These are phyloP conservation scores for Eclectus roratus DNA, from an alignment of 2,113 vertebrate genomes.

Conservation along the genomic window DNA sequence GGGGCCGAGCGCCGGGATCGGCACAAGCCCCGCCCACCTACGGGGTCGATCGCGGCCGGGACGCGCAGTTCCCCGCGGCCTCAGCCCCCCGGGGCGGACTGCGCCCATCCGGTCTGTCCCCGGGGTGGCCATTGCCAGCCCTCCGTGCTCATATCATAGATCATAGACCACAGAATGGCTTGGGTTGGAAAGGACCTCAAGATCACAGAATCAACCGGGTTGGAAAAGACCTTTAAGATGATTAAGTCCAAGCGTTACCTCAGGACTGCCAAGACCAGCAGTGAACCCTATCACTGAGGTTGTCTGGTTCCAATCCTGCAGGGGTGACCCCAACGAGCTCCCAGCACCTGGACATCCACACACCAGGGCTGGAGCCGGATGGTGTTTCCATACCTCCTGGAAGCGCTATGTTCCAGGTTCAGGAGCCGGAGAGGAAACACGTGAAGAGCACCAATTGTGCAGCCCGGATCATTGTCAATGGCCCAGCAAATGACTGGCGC, in stretches of 20 bases:
- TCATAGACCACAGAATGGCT: background rate
- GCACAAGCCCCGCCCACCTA: background rate
- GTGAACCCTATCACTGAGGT: background rate
- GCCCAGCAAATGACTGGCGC: background rate
- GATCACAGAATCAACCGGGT: background rate
- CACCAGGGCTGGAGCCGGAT: rapidly evolving
- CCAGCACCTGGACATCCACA: rapidly evolving
- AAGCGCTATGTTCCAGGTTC: rapidly evolving
- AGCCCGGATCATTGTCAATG: background rate
- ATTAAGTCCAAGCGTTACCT: background rate
- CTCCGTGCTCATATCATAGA: background rate
- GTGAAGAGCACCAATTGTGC: background rate
- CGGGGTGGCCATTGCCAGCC: rapidly evolving
- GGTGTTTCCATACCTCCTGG: background rate
- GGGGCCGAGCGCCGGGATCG: background rate
- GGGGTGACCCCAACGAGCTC: background rate
- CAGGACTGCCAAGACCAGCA: background rate
- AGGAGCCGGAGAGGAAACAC: background rate
- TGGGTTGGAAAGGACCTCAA: no score
- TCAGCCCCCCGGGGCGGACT: background rate
- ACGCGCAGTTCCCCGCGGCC: no score
- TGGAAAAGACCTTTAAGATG: background rate
- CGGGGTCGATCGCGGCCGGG: background rate
- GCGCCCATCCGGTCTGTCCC: rapidly evolving
- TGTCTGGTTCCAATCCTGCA: no score